A percentile compares a stretch with the other conserved stretches of the same genome.
Evolutionary conservation across 2,888 invertebrate species (phyloP).

Genomic region (Ernsta delagoae): DNA sequence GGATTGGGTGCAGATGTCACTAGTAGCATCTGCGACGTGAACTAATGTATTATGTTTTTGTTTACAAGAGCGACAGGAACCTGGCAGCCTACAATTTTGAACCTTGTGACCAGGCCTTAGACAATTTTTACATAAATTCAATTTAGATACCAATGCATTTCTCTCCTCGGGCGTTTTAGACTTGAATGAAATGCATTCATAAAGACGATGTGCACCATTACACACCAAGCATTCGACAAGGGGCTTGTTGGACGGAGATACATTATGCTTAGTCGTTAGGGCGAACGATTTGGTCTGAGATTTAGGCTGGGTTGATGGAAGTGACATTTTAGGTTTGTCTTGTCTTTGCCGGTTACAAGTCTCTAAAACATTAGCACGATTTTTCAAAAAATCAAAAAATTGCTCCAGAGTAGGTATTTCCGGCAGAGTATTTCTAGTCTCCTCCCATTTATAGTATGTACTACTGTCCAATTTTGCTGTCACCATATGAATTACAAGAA

Average conservation of each 20-base stretch:
- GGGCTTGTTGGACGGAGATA: not conserved
- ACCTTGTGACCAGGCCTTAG: not conserved
- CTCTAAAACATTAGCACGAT: constrained; percentile 13
- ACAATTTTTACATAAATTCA: not conserved
- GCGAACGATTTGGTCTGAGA: not conserved
- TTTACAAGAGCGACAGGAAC: constrained; percentile 1
- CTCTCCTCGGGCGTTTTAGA: not conserved
- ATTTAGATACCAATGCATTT: not conserved
- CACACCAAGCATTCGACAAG: not conserved
- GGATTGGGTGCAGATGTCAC: not conserved
- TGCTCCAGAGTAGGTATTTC: constrained; percentile 14
- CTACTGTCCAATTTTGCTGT: constrained; percentile 4
- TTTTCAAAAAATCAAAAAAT: constrained; percentile 15
- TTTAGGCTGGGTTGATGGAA: not conserved
- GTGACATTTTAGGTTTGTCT: not conserved
- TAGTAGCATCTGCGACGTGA: not conserved
- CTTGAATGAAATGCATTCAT: constrained; percentile 3
- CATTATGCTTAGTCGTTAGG: not conserved
- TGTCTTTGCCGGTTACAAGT: constrained; percentile 8
- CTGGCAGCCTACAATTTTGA: not conserved
- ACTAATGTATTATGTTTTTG: constrained; percentile 1
- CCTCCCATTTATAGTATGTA: constrained; percentile 12
- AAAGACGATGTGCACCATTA: not conserved
- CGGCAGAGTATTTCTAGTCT: not conserved
- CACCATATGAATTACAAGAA: constrained; percentile 16